A percentile compares a stretch with the other conserved stretches of the same genome.
Evolutionary conservation across 2,888 invertebrate genomes (phyloP).

Genomic region (Barypeithes pellucidus): DNA sequence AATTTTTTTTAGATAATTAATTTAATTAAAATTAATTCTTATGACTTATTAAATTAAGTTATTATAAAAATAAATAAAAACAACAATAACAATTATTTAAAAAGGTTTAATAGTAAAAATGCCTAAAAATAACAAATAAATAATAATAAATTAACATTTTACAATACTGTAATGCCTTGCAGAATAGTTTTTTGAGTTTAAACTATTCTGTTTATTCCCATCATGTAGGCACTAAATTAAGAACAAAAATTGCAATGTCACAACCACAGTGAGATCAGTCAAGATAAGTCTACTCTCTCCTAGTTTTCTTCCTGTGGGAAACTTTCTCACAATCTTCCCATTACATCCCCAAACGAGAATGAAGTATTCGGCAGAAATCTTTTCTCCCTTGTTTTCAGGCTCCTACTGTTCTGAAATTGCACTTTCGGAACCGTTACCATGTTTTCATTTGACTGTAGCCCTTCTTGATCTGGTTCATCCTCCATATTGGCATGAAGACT

Average conservation of each 20-base stretch:
- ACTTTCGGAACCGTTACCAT: not conserved
- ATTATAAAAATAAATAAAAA: not conserved
- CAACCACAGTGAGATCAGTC: constrained; percentile 46
- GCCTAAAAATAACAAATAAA: constrained; percentile 3
- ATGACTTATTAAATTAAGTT: not conserved
- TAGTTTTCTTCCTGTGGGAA: not conserved
- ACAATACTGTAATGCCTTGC: not conserved
- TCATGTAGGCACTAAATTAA: not conserved
- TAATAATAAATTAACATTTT: constrained; percentile 19
- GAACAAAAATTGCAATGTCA: constrained; percentile 18
- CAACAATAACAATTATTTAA: not conserved
- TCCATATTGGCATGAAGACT: not conserved
- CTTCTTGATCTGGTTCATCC: not conserved
- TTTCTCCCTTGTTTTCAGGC: constrained; percentile 35
- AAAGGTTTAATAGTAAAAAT: constrained; percentile 11
- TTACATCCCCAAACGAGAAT: constrained; percentile 34
- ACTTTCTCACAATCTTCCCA: constrained; percentile 37
- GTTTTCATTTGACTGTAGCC: constrained; percentile 13
- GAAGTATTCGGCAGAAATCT: constrained; percentile 34
- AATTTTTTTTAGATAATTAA: too few species aligned
- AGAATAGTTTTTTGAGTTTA: not conserved
- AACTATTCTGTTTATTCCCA: not conserved
- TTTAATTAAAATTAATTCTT: not conserved
- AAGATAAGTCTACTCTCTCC: constrained; percentile 48
- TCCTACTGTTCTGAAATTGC: not conserved